These are phyloP conservation scores for Tympanoctomys barrerae DNA, from an alignment of 2,797 vertebrate species.

Conservation along the genomic window DNA sequence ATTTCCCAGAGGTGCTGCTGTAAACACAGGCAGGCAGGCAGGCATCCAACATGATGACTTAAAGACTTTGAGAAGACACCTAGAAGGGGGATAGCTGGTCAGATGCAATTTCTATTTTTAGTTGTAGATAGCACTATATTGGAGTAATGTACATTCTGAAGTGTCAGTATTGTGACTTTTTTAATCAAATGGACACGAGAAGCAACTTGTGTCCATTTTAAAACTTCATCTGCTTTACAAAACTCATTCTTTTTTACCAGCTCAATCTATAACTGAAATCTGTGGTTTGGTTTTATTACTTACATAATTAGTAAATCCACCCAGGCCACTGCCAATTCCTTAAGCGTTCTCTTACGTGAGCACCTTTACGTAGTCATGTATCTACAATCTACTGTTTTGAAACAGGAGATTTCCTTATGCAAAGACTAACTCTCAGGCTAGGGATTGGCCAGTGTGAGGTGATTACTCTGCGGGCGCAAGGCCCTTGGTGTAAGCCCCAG, in stretches of 20 bases:
- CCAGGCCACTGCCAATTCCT: neutral
- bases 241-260: slow-evolving; percentile 8
- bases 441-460: neutral
- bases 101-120: neutral
- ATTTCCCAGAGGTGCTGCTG: neutral
- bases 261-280: neutral
- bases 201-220: neutral
- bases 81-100: neutral
- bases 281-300: slow-evolving; percentile 17
- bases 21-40: neutral
- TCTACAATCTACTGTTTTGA: slow-evolving; percentile 27
- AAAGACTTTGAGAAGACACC: neutral
- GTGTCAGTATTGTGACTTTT: neutral
- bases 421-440: neutral
- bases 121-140: neutral
- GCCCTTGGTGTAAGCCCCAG: neutral
- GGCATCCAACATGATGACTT: neutral
- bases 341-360: neutral
- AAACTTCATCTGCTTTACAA: neutral
- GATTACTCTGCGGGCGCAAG: neutral
- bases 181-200: slow-evolving; percentile 28
- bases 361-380: neutral
- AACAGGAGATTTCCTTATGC: neutral
- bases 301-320: slow-evolving; percentile 42
- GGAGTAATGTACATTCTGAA: slow-evolving; percentile 26